phyloP scores from a whole-genome alignment of 2,113 vertebrate genomes.

The Cercopithecus mona region DNA sequence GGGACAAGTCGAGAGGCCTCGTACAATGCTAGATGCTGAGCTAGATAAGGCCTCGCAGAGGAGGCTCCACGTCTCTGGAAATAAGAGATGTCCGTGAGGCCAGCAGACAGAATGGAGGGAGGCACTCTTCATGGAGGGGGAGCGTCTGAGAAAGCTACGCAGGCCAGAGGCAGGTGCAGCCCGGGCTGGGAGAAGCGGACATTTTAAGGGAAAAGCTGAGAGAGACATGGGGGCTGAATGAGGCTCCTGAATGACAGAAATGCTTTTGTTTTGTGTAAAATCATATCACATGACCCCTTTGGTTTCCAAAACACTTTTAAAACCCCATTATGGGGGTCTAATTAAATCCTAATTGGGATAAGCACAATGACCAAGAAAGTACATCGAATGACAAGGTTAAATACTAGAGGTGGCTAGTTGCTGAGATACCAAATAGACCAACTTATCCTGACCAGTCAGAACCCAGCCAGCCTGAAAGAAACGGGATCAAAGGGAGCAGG shows the following conservation, averaged over 20 bases:
- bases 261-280: background rate
- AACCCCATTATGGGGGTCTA: background rate
- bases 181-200: background rate
- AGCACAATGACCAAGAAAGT: background rate
- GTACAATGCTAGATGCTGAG: accelerated
- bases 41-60: background rate
- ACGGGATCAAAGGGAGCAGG: background rate
- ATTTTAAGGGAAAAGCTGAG: no score
- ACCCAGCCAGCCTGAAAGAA: background rate
- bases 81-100: no score
- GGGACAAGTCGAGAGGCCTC: background rate
- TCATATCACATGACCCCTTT: background rate
- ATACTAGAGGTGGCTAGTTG: background rate
- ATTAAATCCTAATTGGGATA: background rate
- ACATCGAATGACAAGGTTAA: background rate
- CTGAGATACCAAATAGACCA: background rate
- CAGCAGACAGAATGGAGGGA: background rate
- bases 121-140: no score
- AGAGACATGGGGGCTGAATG: accelerated
- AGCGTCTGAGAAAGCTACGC: background rate
- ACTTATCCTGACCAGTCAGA: background rate
- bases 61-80: background rate
- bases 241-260: background rate
- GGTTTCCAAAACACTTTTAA: background rate
- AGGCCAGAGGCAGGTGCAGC: background rate